Percentiles rank a stretch among this genome's conserved stretches.
These are phyloP conservation scores for Drosophila nigricruria DNA, from an alignment of 2,888 invertebrate species.

Conservation along the genomic window DNA sequence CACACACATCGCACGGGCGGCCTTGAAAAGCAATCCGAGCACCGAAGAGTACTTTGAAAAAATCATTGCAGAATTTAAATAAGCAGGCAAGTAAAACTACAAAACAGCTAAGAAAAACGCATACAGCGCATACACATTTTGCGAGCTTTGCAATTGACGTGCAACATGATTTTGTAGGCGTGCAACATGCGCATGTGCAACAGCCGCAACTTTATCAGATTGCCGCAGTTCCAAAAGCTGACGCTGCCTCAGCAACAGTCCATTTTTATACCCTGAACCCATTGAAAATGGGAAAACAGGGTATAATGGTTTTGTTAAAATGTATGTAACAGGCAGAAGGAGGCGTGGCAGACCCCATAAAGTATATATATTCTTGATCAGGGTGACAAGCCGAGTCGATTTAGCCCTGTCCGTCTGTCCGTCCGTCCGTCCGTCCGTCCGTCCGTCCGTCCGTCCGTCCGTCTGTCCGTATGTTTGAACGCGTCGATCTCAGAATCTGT, in stretches of 20 bases:
- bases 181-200: slow-evolving; percentile 84
- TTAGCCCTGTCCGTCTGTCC: no score
- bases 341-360: no score
- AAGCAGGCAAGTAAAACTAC: slow-evolving; percentile 55
- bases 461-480: no score
- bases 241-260: slow-evolving; percentile 33
- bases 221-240: slow-evolving; percentile 61
- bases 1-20: slow-evolving; percentile 73
- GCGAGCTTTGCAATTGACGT: slow-evolving; percentile 78
- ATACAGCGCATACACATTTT: slow-evolving; percentile 51
- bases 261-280: no score
- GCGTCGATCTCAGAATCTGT: no score
- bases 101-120: slow-evolving; percentile 42
- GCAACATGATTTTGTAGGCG: slow-evolving; percentile 86
- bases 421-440: no score
- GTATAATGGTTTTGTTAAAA: no score
- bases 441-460: no score
- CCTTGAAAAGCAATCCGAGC: slow-evolving; percentile 69
- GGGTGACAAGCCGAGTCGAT: no score
- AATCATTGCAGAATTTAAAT: slow-evolving; percentile 82
- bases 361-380: no score
- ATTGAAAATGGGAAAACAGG: no score
- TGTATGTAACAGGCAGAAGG: no score
- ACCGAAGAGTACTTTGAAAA: slow-evolving; percentile 71
- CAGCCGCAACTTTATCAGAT: slow-evolving; percentile 81